These are phyloP conservation scores for Acanthoscelides obtectus DNA, from an alignment of 2,888 invertebrate species.

Conservation along the genomic window DNA sequence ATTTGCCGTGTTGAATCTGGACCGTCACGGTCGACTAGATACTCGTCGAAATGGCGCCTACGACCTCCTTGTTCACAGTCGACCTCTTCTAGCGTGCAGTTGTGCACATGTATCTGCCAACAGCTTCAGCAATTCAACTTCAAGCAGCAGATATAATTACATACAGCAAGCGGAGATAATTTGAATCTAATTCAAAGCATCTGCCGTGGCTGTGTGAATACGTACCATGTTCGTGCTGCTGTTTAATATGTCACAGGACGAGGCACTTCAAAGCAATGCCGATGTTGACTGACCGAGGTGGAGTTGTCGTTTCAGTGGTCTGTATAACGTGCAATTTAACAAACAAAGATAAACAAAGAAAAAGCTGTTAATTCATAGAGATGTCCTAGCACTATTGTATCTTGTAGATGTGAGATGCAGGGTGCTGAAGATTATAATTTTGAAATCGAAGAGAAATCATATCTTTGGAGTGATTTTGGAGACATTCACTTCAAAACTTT, in stretches of 20 bases:
- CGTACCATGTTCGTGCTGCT: neutral
- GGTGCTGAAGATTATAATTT: no score
- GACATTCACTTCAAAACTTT: no score
- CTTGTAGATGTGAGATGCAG: no score
- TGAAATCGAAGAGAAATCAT: no score
- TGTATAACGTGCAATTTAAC: neutral
- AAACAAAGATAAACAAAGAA: no score
- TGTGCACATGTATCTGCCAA: neutral
- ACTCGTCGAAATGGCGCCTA: neutral
- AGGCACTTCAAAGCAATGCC: neutral
- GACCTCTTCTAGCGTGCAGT: neutral
- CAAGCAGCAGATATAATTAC: constrained; percentile 1
- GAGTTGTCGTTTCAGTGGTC: neutral
- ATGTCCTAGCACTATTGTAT: no score
- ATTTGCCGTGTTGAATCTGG: no score
- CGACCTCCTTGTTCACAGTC: neutral
- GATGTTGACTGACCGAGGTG: neutral
- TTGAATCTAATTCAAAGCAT: constrained; percentile 8
- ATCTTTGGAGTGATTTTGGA: no score
- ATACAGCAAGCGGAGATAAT: constrained; percentile 6
- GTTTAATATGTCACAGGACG: neutral
- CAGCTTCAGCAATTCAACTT: no score
- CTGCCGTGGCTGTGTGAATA: neutral
- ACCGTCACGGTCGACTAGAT: no score
- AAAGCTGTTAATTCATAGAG: no score